Conservation (phyloP, 2,888 invertebrate genomes). For the Melinopterus prodromus region DNA sequence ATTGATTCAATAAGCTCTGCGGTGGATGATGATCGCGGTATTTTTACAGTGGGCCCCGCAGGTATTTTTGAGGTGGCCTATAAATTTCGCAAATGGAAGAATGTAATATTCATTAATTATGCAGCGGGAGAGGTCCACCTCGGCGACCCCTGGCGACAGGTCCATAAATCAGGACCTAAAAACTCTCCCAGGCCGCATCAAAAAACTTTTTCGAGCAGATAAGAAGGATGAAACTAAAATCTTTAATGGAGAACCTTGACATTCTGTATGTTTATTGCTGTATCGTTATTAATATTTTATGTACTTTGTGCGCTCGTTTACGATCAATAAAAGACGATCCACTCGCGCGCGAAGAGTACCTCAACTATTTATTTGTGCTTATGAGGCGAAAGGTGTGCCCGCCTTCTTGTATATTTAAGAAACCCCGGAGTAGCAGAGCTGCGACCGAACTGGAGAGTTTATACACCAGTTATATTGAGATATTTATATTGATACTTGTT, state of each 20-base stretch:
- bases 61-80: neutral
- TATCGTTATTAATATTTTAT: conserved; percentile 4
- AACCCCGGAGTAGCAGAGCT: neutral
- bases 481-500: conserved; percentile 22
- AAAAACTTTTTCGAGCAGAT: neutral
- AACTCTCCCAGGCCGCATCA: neutral
- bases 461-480: conserved; percentile 19
- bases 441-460: neutral
- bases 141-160: neutral
- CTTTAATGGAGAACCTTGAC: conserved; percentile 4
- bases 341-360: neutral
- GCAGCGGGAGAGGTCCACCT: neutral
- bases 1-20: neutral
- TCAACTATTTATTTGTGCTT: conserved; percentile 4
- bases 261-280: neutral
- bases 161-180: neutral
- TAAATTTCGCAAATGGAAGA: conserved; percentile 4
- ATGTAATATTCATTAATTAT: conserved; percentile 4
- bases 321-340: neutral
- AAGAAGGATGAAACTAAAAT: neutral
- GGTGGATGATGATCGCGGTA: neutral
- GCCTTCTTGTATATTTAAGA: neutral
- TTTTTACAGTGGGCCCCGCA: neutral
- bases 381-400: neutral
- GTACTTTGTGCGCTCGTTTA: neutral